Base-by-base conservation (phyloP, 2,113 vertebrate species). In the Tor tambroides region DNA sequence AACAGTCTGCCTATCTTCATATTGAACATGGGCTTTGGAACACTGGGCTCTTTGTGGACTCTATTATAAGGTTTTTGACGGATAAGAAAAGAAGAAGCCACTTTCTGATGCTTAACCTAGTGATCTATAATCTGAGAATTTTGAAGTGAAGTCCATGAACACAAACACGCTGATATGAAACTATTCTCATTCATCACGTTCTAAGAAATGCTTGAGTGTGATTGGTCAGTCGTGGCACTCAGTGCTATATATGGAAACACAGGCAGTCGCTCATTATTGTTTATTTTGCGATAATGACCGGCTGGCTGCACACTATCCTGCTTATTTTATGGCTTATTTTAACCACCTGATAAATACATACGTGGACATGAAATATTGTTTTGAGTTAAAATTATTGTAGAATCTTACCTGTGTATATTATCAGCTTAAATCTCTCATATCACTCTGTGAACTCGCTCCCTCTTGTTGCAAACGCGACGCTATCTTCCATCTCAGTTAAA, bases 1-100 rank as follows among this genome's bases (percentile, higher is more conserved):
- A 51, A 32, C 46, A 32, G 75, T 35, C 69, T 72, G 69, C 32
- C 77, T n/a, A 80, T 80, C 54, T 80, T 61, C 54, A 80, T 61
- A 61, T 63, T 63, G 78, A 80, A 61, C 38, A 14, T 15, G 9
- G 78, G 78, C 23, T n/a, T 32, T 80, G 54, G 78, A 61, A 80
- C 78, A 61, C 35, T 59, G 32, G 54, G 11, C 0, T 5, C 56
- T 61, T 59, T 80, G 54, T 41, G 11, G 11, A 80, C 78, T 41
- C 11, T 61, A 41, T 61, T 35, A 56, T 79, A 56, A 14, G 28
- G 51, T 5, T 56, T 56, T 56, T 56, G 10, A 54, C 77, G 1
- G 46, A 78, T 32, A 78, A 54, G 30, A 19, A 80, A 41, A 61
- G 14, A 63, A 41, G 32, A 7, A 61, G 5, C 6, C 11, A 17